These are phyloP conservation scores for Lumbricus terrestris DNA, from an alignment of 2,888 invertebrate species.

Conservation along the genomic window DNA sequence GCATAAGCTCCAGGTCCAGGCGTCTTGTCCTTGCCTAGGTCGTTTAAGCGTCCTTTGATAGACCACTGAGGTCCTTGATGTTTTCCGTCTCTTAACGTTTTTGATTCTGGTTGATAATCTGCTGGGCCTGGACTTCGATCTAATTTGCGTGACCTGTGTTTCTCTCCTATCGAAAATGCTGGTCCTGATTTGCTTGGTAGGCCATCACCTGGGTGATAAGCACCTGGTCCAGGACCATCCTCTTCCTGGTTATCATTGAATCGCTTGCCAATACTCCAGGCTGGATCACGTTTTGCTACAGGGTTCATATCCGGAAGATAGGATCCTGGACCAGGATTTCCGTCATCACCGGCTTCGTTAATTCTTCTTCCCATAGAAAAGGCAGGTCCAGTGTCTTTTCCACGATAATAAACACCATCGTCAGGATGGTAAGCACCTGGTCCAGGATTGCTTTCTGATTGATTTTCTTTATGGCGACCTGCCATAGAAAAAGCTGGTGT, in stretches of 20 bases:
- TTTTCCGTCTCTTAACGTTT: neutral
- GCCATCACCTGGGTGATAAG: conserved; percentile 14
- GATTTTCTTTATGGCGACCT: neutral
- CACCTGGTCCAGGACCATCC: conserved; percentile 19
- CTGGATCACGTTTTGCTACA: conserved; percentile 15
- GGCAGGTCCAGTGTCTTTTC: neutral
- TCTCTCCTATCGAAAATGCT: conserved; percentile 20
- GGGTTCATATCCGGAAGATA: conserved; percentile 16
- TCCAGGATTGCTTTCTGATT: neutral
- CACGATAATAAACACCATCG: conserved; percentile 7
- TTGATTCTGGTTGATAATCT: conserved; percentile 8
- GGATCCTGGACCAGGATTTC: conserved; percentile 19
- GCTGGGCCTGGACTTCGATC: conserved; percentile 22
- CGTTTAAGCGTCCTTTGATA: conserved; percentile 17
- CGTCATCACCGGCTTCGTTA: neutral
- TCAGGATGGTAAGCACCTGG: conserved; percentile 21
- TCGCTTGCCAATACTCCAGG: conserved; percentile 21
- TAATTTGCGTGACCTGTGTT: neutral
- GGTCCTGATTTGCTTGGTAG: neutral
- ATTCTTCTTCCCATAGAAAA: conserved; percentile 19
- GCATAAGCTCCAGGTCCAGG: conserved; percentile 22
- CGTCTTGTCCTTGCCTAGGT: conserved; percentile 5
- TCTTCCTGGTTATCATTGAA: neutral
- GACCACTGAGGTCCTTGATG: conserved; percentile 21
- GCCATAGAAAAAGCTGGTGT: conserved; percentile 17